Percentiles rank a stretch among this genome's conserved stretches.
phyloP scores from a whole-genome alignment of 1,140 invertebrate genomes.

The Zaprionus vittiger region DNA sequence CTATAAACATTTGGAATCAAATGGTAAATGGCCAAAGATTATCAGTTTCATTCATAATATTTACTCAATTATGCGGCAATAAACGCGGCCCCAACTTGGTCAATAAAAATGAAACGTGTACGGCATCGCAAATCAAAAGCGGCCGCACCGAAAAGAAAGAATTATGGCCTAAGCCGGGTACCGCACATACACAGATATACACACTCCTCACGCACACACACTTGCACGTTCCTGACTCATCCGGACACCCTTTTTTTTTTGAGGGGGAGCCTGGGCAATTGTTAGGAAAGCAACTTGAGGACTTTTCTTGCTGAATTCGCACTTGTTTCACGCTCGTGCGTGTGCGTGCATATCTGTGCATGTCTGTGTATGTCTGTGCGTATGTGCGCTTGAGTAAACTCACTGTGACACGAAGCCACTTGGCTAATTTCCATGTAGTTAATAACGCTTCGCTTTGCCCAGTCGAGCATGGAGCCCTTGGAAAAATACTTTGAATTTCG shows the following conservation, averaged over 20 bases:
- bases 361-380: neutral
- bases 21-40: slow-evolving; percentile 61
- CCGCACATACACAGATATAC: neutral
- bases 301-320: slow-evolving; percentile 48
- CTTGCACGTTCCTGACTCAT: neutral
- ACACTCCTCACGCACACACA: neutral
- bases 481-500: slow-evolving; percentile 18
- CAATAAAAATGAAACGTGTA: slow-evolving; percentile 66
- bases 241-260: slow-evolving; percentile 16
- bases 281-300: slow-evolving; percentile 17
- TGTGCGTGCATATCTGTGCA: slow-evolving; percentile 1
- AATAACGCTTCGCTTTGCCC: slow-evolving; percentile 18
- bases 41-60: slow-evolving; percentile 65
- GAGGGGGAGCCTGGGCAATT: slow-evolving; percentile 10
- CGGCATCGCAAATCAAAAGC: slow-evolving; percentile 53
- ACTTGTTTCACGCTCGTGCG: slow-evolving; percentile 7
- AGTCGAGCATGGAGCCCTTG: neutral
- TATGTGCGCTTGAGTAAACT: slow-evolving; percentile 21
- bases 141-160: slow-evolving; percentile 11
- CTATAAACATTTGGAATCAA: slow-evolving; percentile 35
- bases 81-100: slow-evolving; percentile 62
- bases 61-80: slow-evolving; percentile 67
- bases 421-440: slow-evolving; percentile 53
- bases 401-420: slow-evolving; percentile 45
- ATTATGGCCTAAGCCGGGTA: slow-evolving; percentile 23